A percentile compares a stretch with the other conserved stretches of the same genome.
phyloP scores from a whole-genome alignment of 2,797 vertebrate genomes.

The Muscicapa striata region DNA sequence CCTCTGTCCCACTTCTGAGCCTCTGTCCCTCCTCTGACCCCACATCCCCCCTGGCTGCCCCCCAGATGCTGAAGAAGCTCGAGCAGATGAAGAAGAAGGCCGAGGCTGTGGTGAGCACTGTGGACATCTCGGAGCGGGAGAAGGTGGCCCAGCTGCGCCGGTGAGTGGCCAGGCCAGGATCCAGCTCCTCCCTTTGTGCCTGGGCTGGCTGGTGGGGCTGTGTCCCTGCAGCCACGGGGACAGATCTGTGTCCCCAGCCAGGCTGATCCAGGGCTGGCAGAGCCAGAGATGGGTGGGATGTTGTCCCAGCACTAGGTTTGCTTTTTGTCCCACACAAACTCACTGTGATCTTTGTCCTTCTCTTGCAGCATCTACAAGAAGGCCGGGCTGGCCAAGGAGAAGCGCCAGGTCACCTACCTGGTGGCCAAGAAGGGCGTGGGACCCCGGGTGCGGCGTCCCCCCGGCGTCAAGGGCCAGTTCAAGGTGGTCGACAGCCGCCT shows the following conservation, averaged over 20 bases:
- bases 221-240: not conserved
- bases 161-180: slow-evolving; percentile 65
- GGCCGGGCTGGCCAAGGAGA: slow-evolving; percentile 92
- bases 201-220: not conserved
- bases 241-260: not conserved
- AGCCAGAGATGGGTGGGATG: rapidly evolving
- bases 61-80: slow-evolving; percentile 92
- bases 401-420: slow-evolving; percentile 91
- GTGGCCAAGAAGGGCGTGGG: slow-evolving; percentile 91
- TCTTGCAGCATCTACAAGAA: slow-evolving; percentile 93
- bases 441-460: slow-evolving; percentile 85
- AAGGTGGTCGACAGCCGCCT: slow-evolving; percentile 93
- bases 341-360: not conserved
- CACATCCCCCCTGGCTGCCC: not conserved
- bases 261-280: rapidly evolving
- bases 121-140: slow-evolving; percentile 94
- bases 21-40: not conserved
- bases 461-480: slow-evolving; percentile 90
- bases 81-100: slow-evolving; percentile 96
- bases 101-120: slow-evolving; percentile 91
- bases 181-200: rapidly evolving
- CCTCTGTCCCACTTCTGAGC: not conserved
- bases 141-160: slow-evolving; percentile 91
- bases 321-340: not conserved
- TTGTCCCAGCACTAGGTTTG: not conserved